A percentile compares a stretch with the other conserved stretches of the same genome.
phyloP scores from a whole-genome alignment of 2,888 invertebrate species.

The Drosophila robusta region DNA sequence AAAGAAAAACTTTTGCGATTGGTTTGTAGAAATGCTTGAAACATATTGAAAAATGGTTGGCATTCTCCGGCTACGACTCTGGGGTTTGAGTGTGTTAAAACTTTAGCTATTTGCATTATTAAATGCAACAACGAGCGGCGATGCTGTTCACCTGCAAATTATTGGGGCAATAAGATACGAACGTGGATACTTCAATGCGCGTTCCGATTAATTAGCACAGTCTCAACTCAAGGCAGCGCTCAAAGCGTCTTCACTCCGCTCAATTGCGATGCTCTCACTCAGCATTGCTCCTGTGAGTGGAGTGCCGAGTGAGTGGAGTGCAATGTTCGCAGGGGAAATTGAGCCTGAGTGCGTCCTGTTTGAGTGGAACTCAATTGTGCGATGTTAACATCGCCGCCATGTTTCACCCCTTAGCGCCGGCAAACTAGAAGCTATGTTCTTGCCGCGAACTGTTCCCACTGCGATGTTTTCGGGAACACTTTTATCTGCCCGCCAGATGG shows the following conservation, averaged over 20 bases:
- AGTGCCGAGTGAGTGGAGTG: conserved; percentile 33
- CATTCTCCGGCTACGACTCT: conserved; percentile 40
- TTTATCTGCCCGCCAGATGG: conserved; percentile 36
- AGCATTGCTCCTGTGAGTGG: conserved; percentile 29
- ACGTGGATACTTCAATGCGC: conserved; percentile 39
- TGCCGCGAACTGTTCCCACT: conserved; percentile 3
- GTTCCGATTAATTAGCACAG: conserved; percentile 69
- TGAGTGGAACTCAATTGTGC: conserved; percentile 36
- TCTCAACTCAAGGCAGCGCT: conserved; percentile 15
- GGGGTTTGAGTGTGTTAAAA: conserved; percentile 27
- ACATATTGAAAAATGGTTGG: conserved; percentile 52
- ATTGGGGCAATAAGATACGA: conserved; percentile 18
- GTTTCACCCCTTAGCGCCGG: conserved; percentile 13
- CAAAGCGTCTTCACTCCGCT: conserved; percentile 1
- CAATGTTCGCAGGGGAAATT: conserved; percentile 34
- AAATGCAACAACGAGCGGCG: conserved; percentile 10
- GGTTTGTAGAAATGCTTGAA: conserved; percentile 45
- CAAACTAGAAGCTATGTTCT: not conserved
- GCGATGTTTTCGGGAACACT: conserved; percentile 50
- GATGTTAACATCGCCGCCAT: conserved; percentile 30
- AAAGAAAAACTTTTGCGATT: conserved; percentile 34
- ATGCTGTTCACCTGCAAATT: conserved; percentile 11
- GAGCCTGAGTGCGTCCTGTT: conserved; percentile 45
- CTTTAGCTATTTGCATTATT: conserved; percentile 39
- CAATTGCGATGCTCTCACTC: conserved; percentile 33